phyloP scores from a whole-genome alignment of 2,113 vertebrate genomes.

The Natator depressus region DNA sequence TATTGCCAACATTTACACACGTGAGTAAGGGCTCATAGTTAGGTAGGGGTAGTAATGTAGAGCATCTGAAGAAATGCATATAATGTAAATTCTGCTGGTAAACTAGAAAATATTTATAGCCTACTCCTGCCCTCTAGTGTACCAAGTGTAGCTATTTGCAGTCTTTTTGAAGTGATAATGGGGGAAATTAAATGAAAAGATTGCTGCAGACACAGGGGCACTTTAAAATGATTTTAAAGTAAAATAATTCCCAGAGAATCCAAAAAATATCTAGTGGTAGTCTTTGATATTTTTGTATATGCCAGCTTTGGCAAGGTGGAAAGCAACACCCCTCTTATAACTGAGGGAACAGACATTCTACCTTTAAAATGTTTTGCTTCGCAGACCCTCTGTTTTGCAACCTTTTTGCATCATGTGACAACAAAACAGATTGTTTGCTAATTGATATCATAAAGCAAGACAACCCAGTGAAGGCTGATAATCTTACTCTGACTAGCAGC shows the following conservation, averaged over 20 bases:
- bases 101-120: conserved; percentile 55
- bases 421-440: conserved; percentile 72
- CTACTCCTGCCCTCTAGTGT: conserved; percentile 79
- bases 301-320: conserved; percentile 36
- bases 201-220: not conserved
- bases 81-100: not conserved
- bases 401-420: conserved; percentile 51
- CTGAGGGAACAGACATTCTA: conserved; percentile 18
- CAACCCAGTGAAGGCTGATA: conserved; percentile 62
- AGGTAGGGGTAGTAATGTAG: conserved; percentile 7
- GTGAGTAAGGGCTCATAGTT: not conserved
- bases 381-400: conserved; percentile 60
- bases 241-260: not conserved
- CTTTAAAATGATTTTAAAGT: not conserved
- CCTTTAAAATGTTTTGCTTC: conserved; percentile 66
- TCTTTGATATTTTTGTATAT: not conserved
- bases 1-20: conserved; percentile 7
- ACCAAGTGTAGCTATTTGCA: not conserved
- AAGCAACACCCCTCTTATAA: not conserved
- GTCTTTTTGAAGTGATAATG: not conserved
- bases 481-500: conserved; percentile 55
- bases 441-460: conserved; percentile 67
- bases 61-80: not conserved
- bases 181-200: not conserved
- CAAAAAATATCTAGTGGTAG: not conserved